Base-by-base conservation (phyloP, 2,113 vertebrate genomes). In the Scatophagus argus region DNA sequence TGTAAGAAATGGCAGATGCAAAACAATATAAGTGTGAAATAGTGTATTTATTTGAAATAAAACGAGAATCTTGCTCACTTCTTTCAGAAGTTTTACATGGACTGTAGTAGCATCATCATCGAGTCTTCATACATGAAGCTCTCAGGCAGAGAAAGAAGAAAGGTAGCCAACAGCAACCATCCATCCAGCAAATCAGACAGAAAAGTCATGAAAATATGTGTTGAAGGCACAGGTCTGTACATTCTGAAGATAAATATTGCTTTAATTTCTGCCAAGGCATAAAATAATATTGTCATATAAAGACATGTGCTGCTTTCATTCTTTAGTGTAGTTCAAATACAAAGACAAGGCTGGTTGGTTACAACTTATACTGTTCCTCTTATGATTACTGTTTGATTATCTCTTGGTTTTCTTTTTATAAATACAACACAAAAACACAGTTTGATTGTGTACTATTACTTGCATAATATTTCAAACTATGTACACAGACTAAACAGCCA, bases 31-130 rank as follows among this genome's bases (percentile, higher is more conserved):
- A n/a, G n/a, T n/a, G 27, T 74, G 52, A 54, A 77, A 83, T 70
- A 88, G 63, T 79, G 76, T 86, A 79, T 89, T 91, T 91, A 92
- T 91, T 93, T 82, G 17, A 76, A 81, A 82, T 82, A 75, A 87
- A 91, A 74, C 11, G 51, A 74, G 17, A 43, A 14, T 69, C 11
- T 59, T 59, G 32, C 56, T 60, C 38, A 61, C 47, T 38, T 49
- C 46, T 60, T 38, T 78, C 31, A 47, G 6, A 38, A 7, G 31
- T 64, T 60, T 75, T 66, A 78, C 72, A 74, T 44, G 1, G 27
- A 32, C 34, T 51, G 49, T 34, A 69, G 27, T 49, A 69, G 27
- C 44, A 56, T 69, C 34, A 55, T 56, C 27, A 36, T 41, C n/a
- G 25, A 36, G 19, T 63, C 39, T 52, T 12, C 1, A 64, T 29